Evolutionary conservation across 1,140 invertebrate genomes (phyloP), one percentile per base, ranked within the genome.

Genomic region (Bombus affinis): DNA sequence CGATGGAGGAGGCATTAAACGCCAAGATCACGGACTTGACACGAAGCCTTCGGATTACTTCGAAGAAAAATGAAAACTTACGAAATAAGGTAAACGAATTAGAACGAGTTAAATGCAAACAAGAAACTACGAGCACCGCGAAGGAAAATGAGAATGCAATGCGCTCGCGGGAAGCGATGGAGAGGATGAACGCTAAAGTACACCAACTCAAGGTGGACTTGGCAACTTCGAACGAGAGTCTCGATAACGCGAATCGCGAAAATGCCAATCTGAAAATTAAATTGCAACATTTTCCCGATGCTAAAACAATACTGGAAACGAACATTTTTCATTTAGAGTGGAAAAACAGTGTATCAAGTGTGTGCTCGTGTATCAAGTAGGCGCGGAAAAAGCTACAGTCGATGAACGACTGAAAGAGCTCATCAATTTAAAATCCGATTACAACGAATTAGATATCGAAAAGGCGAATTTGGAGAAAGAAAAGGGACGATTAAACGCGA

Each of bases 21-120:
- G 47, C 47, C 28, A 77, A 68, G n/a, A 65, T 81, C 28, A 9
- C 62, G 35, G 86, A 81, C 1, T 37, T 89, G 18, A 78, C 25
- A 65, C 75, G 32, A 68, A 88, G 73, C 59, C 78, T 89, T 35
- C 79, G 25, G n/a, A 47, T 73, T 37, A 47, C 59, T 32, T 62
- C 80, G 12, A 88, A 81, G 39, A 77, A 89, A 65, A 89, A 89
- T 59, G 62, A 62, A 39, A 89, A 57, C 39, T 25, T 89, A 72
- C 57, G 28, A 75, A 79, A 32, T 59, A 88, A 78, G 85, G 65
- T 85, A 22, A 80, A 44, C 39, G 78, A 42, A 73, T 59, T 78
- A 32, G 62, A 86, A 25, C 42, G 13, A 32, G 3, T 10, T 10
- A 32, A 53, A 32, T 22, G 35, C 28, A 62, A 66, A 37, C 18